A percentile compares a stretch with the other conserved stretches of the same genome.
Conservation (phyloP, 2,888 invertebrate genomes). For the Pterostichus niger region DNA sequence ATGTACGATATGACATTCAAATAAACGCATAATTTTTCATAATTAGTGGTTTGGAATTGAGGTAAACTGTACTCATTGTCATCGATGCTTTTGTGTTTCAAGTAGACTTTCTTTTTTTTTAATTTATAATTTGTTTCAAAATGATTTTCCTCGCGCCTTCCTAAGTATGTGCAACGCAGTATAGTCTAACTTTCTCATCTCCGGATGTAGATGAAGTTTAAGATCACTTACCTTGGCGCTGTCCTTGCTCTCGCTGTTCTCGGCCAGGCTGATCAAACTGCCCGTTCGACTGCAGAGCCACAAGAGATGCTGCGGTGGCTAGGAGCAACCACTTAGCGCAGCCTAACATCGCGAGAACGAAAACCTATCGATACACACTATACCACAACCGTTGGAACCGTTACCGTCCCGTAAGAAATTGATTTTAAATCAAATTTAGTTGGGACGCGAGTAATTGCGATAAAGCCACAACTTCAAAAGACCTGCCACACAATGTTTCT, state of each 20-base stretch:
- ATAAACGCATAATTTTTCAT: too few relatives aligned
- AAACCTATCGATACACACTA: conserved; percentile 46
- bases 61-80: too few relatives aligned
- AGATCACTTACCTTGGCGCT: conserved; percentile 74
- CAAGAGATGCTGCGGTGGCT: conserved; percentile 77
- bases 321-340: conserved; percentile 80
- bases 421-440: conserved; percentile 60
- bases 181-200: conserved; percentile 27
- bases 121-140: too few relatives aligned
- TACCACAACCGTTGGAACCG: neutral
- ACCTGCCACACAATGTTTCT: neutral
- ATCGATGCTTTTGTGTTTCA: too few relatives aligned
- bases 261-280: conserved; percentile 71
- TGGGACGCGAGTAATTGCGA: conserved; percentile 31
- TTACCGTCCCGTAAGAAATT: conserved; percentile 40
- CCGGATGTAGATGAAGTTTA: conserved; percentile 9
- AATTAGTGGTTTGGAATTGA: too few relatives aligned
- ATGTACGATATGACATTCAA: too few relatives aligned
- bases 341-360: conserved; percentile 71
- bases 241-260: conserved; percentile 70
- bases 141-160: too few relatives aligned
- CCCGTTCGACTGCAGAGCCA: conserved; percentile 81
- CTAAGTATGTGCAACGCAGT: neutral
- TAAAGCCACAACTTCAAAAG: conserved; percentile 42
- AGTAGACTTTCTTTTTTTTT: too few relatives aligned